A percentile compares a stretch with the other conserved stretches of the same genome.
phyloP scores from a whole-genome alignment of 2,113 vertebrate genomes.

The Sylvietta virens region DNA sequence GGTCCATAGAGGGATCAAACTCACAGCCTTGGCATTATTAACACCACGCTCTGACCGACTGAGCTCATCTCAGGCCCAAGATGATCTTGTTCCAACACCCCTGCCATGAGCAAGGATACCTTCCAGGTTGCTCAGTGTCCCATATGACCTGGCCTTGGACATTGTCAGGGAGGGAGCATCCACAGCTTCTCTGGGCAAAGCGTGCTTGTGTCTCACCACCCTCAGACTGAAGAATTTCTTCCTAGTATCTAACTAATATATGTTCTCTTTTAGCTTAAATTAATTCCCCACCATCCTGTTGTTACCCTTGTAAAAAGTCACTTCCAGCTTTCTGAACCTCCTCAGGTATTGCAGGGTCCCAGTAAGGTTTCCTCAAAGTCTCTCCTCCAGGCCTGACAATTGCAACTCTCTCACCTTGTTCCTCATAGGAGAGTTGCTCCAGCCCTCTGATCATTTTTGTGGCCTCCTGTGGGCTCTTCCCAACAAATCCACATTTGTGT shows the following conservation, averaged over 20 bases:
- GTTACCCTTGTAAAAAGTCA: neutral
- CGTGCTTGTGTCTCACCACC: neutral
- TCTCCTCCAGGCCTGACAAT: neutral
- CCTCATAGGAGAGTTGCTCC: neutral
- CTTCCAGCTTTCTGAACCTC: neutral
- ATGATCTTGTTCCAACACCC: neutral
- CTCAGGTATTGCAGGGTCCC: neutral
- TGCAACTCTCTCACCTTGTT: neutral
- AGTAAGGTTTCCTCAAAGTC: neutral
- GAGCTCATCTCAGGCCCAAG: neutral
- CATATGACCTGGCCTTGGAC: neutral
- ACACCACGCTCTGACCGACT: neutral
- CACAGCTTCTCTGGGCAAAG: neutral
- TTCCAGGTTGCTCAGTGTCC: neutral
- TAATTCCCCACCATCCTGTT: neutral
- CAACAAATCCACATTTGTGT: neutral
- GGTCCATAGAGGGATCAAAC: neutral
- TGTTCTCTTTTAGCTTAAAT: neutral
- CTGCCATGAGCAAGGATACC: neutral
- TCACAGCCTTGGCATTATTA: neutral
- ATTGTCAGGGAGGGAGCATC: neutral
- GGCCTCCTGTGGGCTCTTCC: neutral
- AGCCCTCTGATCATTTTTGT: neutral
- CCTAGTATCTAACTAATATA: neutral
- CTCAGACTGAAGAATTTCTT: neutral